Evolutionary conservation across 1,140 invertebrate species (phyloP).

Genomic region (Polypedilum pembai): DNA sequence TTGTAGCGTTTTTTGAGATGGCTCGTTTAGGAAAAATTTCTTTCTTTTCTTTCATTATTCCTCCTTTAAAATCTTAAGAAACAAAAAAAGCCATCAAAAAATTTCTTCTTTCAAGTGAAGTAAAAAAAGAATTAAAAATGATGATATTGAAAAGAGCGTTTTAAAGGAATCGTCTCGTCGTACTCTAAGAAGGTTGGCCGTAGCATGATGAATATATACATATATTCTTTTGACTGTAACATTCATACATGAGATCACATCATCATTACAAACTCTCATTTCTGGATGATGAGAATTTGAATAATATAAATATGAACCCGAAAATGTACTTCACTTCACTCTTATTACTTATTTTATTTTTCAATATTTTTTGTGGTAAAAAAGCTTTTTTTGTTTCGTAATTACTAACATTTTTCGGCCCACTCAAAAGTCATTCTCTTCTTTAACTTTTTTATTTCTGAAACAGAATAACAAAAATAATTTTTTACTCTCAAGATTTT

Average conservation of each 20-base stretch:
- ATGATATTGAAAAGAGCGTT: too few relatives aligned
- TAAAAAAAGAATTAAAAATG: too few relatives aligned
- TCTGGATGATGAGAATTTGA: conserved; percentile 1
- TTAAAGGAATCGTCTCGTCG: too few relatives aligned
- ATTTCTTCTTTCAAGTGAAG: too few relatives aligned
- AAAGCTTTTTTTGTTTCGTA: neutral
- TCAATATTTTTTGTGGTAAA: conserved; percentile 12
- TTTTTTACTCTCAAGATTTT: neutral
- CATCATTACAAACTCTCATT: neutral
- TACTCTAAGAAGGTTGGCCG: too few relatives aligned
- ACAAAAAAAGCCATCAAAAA: too few relatives aligned
- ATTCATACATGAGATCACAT: conserved; percentile 8
- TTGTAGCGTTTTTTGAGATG: neutral
- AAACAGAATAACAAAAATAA: neutral
- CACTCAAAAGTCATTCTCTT: conserved; percentile 12
- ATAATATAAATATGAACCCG: conserved; percentile 3
- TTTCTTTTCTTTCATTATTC: too few relatives aligned
- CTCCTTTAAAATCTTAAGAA: too few relatives aligned
- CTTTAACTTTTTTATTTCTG: neutral
- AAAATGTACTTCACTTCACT: neutral
- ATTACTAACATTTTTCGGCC: conserved; percentile 12
- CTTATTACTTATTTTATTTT: neutral
- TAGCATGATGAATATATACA: neutral
- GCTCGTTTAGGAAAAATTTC: neutral
- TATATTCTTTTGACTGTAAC: neutral